These are phyloP conservation scores for Sinohyriopsis cumingii DNA, from an alignment of 2,888 invertebrate genomes.

Conservation along the genomic window DNA sequence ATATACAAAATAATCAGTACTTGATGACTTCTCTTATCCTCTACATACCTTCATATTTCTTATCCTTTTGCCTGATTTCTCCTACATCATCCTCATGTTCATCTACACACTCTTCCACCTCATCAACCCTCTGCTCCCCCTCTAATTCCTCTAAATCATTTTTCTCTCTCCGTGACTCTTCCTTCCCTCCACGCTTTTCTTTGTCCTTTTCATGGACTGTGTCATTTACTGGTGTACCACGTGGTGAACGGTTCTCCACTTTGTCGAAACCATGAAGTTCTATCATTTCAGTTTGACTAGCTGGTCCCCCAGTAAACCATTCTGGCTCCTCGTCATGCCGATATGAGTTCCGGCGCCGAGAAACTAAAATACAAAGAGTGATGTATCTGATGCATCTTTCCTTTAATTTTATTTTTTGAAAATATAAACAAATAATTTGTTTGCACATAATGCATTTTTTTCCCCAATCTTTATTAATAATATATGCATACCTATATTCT, in stretches of 20 bases:
- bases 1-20: background rate
- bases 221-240: conserved; percentile 23
- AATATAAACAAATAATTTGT: too few relatives aligned
- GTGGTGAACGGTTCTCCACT: conserved; percentile 72
- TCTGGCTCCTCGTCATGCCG: conserved; percentile 85
- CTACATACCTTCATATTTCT: background rate
- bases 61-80: conserved; percentile 4
- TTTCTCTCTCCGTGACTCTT: conserved; percentile 4
- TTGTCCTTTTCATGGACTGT: conserved; percentile 5
- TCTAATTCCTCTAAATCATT: conserved; percentile 19
- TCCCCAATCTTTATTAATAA: too few relatives aligned
- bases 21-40: conserved; percentile 13
- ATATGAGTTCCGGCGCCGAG: background rate
- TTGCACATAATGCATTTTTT: too few relatives aligned
- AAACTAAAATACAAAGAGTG: too few relatives aligned
- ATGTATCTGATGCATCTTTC: too few relatives aligned
- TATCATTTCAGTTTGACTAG: conserved; percentile 92
- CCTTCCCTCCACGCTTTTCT: conserved; percentile 4
- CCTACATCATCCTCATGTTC: conserved; percentile 5
- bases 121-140: conserved; percentile 20
- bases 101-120: conserved; percentile 16
- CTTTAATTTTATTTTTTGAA: too few relatives aligned
- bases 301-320: conserved; percentile 89
- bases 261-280: conserved; percentile 92
- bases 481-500: too few relatives aligned